Evolutionary conservation across 2,113 vertebrate species (phyloP), one percentile per base, ranked within the genome.

Genomic region (Vanacampus margaritifer): DNA sequence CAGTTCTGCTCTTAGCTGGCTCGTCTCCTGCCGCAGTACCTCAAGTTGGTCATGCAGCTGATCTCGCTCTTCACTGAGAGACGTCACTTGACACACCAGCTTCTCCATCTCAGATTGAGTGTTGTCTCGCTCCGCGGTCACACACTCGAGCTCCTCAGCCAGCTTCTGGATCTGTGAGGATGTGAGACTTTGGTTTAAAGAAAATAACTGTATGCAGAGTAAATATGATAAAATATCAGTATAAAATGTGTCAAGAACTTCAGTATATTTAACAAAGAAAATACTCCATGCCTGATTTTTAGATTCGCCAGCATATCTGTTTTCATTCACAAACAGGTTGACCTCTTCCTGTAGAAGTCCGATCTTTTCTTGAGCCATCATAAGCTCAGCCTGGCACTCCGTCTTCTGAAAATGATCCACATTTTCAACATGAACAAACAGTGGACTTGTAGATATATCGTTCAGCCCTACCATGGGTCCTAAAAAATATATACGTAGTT

Each of bases 1-100:
- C 67, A 83, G 69, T 26, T 88, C 51, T 3, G 24, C 68, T 3
- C 0, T 56, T 45, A 87, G 73, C 64, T 81, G 75, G 46, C 24
- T 24, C 32, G 69, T 86, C 65, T 90, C 82, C 62, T 63, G 62
- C 11, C 58, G 67, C 48, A 80, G 64, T 1, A 6, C 67, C 54
- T 86, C 68, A 65, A 87, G 72, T 0, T 24, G 54, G 69, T 81
- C 75, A 64, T 68, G 75, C 43, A 84, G 79, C 74, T 78, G 57
- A 39, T 86, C 68, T 43, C 71, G 64, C 23, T 90, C 86, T 64
- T 83, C 76, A 12, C 53, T 61, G 53, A 88, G 69, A 46, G 74
- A 46, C 0, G 26, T 59, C 8, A 85, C 1, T 26, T 48, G 75
- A 26, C 46, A 3, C 36, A 35, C 32, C n/a, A 85, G 77, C 51